phyloP scores from a whole-genome alignment of 2,113 vertebrate genomes.

The Hyaena hyaena region DNA sequence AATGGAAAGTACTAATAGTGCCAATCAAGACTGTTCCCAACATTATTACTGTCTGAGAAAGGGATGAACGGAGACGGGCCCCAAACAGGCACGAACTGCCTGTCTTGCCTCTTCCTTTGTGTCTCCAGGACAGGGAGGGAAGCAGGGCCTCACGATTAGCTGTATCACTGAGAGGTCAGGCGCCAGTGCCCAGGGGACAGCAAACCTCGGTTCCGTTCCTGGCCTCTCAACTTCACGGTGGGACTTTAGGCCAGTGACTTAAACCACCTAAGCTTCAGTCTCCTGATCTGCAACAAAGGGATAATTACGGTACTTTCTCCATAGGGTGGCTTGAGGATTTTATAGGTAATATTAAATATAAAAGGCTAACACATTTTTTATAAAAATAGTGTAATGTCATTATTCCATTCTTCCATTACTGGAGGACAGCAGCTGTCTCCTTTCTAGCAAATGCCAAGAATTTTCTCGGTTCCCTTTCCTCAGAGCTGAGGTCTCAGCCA shows the following conservation, averaged over 20 bases:
- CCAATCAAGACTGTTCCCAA: neutral
- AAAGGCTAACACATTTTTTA: neutral
- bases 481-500: neutral
- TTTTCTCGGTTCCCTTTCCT: neutral
- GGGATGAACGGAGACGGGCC: neutral
- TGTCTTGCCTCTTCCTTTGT: neutral
- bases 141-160: neutral
- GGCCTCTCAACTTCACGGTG: neutral
- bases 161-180: neutral
- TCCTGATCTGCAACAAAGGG: neutral
- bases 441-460: neutral
- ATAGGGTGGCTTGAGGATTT: neutral
- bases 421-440: neutral
- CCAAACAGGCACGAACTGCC: neutral
- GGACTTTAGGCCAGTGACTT: neutral
- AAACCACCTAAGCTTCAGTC: neutral
- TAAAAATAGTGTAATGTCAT: neutral
- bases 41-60: neutral
- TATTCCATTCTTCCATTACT: neutral
- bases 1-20: neutral
- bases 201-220: neutral
- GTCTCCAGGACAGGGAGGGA: neutral
- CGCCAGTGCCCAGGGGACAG: neutral
- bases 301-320: neutral
- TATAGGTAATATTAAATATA: neutral